Evolutionary conservation across 2,888 invertebrate genomes (phyloP), one percentile per base, ranked within the genome.

Genomic region (Eumacrocentrus americanus): DNA sequence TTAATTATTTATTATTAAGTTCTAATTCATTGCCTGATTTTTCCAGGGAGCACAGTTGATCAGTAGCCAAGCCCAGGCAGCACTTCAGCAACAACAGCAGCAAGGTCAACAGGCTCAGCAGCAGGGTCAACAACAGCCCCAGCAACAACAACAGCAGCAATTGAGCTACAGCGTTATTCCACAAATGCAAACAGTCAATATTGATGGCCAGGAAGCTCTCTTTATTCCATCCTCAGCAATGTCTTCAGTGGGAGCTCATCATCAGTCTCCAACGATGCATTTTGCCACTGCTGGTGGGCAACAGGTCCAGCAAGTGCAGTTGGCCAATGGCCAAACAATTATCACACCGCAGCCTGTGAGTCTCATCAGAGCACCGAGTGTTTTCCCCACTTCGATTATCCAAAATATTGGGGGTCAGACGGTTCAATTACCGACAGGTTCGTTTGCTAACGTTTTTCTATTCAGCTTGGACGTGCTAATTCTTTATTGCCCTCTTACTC

Each of bases 121-220:
- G 65, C 84, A 83, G 65, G 82, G 84, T 47, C 56, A 83, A 3
- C 81, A 82, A 65, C 83, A 83, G 67, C 83, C 83, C 59, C 84
- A 84, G 57, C 74, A 73, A 62, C 84, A 83, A 48, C 82, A 82
- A 47, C 85, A 85, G 61, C 86, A 86, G 20, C 86, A 86, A 66
- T 73, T 79, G 22, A 79, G 77, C 47, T 80, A 78, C 59, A 82
- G 73, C 62, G 86, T 88, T 7, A 88, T 91, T 73, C 90, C 87
- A 53, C 91, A 92, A 35, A 90, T 94, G 88, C 95, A 95, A 80
- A 91, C 94, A 0, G 91, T 96, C 57, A 94, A 92, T 16, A 90
- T 95, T 16, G 95, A 96, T 79, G 95, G 95, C 0, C 95, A 95
- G 77, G 95, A 96, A 74, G 94, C 94, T 0, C 85, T 95, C 18